Base-by-base conservation (phyloP, 2,888 invertebrate species). In the Cabera pusaria region DNA sequence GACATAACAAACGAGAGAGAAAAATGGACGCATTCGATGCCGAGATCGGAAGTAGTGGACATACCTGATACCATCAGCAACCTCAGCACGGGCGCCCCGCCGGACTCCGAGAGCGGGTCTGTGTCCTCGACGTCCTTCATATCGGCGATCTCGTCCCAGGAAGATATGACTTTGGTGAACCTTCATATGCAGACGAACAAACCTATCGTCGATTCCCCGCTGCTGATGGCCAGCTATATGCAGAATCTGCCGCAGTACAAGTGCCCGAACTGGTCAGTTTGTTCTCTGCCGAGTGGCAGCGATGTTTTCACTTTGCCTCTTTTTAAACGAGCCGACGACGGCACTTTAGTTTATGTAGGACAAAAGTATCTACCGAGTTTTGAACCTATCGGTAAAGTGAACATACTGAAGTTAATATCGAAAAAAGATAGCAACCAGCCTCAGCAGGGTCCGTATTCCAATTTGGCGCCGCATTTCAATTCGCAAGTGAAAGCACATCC, bases 221-320 rank as follows among this genome's bases (percentile, higher is more conserved):
- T 98, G 32, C 86, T 98, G 0, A 97, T 98, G 97, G 95, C 97
- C 2, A 97, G 97, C 65, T 98, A 98, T 72, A 93, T 96, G 70
- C 94, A 94, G 59, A 97, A 98, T 76, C 87, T 98, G 64, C 96
- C 97, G 1, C 97, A 97, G 83, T 94, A 94, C 56, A 82, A 72
- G 41, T 95, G 95, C 61, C 79, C 88, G 16, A 96, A 96, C 74
- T 96, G 96, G 96, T 86, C 88, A n/a, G 79, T 89, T 1, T 93
- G 93, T 34, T 93, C 94, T 0, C 87, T 94, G 54, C 93, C 94
- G 0, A 89, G 90, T 16, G 93, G 94, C 3, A 92, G 92, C 42
- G 95, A 95, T 73, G 94, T 93, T 0, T 95, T 94, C 63, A 95
- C 95, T 0, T 91, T 94, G 18, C 94, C 95, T 0, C 78, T 96